Percentiles rank a stretch among this genome's conserved stretches.
Evolutionary conservation across 2,113 vertebrate genomes (phyloP).

Genomic region (Planiliza haematocheilus): DNA sequence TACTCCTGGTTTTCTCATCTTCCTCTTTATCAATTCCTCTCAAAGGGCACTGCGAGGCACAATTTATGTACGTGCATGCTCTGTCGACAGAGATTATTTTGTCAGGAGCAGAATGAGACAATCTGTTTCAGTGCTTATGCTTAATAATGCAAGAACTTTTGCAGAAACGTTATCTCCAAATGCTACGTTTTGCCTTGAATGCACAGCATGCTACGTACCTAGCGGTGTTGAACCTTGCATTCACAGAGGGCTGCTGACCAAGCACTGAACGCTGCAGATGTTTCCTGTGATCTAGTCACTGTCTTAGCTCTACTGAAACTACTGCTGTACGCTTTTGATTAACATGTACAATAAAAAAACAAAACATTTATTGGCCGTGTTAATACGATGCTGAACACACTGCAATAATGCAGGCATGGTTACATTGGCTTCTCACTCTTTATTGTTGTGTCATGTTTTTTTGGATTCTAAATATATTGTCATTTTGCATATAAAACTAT

Average conservation of each 20-base stretch:
- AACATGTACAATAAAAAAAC: neutral
- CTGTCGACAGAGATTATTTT: neutral
- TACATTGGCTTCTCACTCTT: no score
- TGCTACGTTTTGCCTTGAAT: no score
- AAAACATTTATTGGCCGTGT: no score
- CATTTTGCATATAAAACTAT: neutral
- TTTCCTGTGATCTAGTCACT: constrained; percentile 9
- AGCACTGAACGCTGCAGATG: neutral
- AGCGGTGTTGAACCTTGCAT: constrained; percentile 21
- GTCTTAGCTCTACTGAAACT: neutral
- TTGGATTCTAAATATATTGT: no score
- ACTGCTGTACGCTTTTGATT: neutral
- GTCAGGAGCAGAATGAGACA: no score
- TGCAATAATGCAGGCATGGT: no score
- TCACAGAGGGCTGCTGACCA: constrained; percentile 13
- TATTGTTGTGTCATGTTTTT: no score
- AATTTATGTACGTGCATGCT: neutral
- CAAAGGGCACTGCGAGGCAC: neutral
- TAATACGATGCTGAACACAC: no score
- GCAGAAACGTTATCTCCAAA: no score
- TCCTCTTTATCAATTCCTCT: constrained; percentile 1
- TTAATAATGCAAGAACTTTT: no score
- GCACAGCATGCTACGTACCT: no score
- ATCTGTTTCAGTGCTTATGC: no score
- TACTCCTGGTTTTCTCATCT: neutral